A percentile compares a stretch with the other conserved stretches of the same genome.
Evolutionary conservation across 2,888 invertebrate species (phyloP).

Genomic region (Pantelozetes paolii): DNA sequence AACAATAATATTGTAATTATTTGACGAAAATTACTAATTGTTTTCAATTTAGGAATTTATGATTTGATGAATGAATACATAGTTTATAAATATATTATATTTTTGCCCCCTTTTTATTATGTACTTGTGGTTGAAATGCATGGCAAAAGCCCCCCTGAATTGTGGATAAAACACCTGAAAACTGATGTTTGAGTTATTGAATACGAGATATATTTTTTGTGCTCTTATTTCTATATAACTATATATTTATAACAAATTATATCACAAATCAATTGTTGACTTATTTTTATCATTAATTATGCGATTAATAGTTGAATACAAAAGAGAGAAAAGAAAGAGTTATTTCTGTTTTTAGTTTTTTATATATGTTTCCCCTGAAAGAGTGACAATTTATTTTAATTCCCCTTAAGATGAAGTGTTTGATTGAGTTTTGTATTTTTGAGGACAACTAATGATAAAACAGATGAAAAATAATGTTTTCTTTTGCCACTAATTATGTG

Average conservation of each 20-base stretch:
- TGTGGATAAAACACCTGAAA: too few species aligned
- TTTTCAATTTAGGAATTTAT: neutral
- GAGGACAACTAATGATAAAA: too few species aligned
- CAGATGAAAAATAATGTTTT: too few species aligned
- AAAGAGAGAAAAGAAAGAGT: too few species aligned
- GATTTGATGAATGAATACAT: neutral
- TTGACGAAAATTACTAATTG: slow-evolving; percentile 2
- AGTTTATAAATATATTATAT: neutral
- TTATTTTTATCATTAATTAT: neutral
- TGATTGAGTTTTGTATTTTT: too few species aligned
- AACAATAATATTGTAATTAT: neutral
- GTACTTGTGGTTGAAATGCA: neutral
- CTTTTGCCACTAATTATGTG: too few species aligned
- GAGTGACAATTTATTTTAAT: too few species aligned
- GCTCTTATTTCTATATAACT: slow-evolving; percentile 7
- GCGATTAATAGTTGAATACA: neutral
- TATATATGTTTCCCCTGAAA: too few species aligned
- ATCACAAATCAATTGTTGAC: neutral
- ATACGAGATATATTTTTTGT: slow-evolving; percentile 13
- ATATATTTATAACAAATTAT: slow-evolving; percentile 14
- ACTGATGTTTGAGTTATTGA: too few species aligned
- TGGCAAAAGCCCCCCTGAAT: neutral
- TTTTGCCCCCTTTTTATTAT: neutral
- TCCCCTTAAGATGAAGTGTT: too few species aligned
- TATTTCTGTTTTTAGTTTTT: too few species aligned